Base-by-base conservation (phyloP, 2,888 invertebrate genomes). In the Eilema griseolum region DNA sequence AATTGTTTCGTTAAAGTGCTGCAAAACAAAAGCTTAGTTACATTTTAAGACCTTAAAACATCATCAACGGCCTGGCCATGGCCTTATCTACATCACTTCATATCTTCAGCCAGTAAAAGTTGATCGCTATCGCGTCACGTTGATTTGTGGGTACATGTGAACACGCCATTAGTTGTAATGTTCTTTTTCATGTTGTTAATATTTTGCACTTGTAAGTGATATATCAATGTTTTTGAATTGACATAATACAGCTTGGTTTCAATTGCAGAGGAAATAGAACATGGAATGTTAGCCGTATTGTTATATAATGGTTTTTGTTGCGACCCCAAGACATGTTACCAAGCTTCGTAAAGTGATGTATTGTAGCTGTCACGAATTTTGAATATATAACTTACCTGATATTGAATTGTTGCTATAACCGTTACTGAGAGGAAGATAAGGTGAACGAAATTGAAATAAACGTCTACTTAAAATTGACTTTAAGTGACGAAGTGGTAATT, bases 91-190 rank as follows among this genome's bases (percentile, higher is more conserved):
- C 37, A 68, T 63, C 70, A 76, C 81, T 75, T 73, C 70, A 63
- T 74, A 81, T 82, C 78, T 75, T 81, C 79, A 72, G 74, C 52
- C 56, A 73, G 81, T 83, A 83, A 82, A 83, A 83, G 80, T 83
- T 81, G 83, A 83, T 83, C 76, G 46, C 68, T 77, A 83, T 83
- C 83, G 46, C 67, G 67, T 74, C 77, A 81, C 80, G 77, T 79
- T 79, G 75, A 79, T 70, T 80, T 76, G 77, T 74, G 74, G 74
- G 61, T 60, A 61, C 75, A 69, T 78, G 74, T 80, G 82, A 78
- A 70, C 75, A 73, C 65, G 61, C 77, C 72, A 79, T 83, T 79
- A 76, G 67, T 75, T 73, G 11, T 61, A 41, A 31, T n/a, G 67
- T 56, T 46, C 60, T 74, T 75, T 66, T 78, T 62, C 61, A 67